Percentiles rank a stretch among this genome's conserved stretches.
Conservation (phyloP, 2,888 invertebrate genomes). For the Xylota segnis region DNA sequence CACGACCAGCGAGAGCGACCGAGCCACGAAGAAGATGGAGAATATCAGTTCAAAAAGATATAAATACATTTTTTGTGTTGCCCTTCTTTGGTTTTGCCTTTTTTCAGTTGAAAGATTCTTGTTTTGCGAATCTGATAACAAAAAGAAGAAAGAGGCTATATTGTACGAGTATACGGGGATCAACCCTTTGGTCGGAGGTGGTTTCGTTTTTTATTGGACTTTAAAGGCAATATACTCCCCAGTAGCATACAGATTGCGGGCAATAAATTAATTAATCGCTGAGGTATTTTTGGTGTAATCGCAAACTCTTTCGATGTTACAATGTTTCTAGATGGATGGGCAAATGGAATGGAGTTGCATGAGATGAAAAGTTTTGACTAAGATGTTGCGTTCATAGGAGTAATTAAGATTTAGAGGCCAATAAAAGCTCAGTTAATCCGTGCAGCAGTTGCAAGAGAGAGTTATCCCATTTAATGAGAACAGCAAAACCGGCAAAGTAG, state of each 20-base stretch:
- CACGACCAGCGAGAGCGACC: slow-evolving; percentile 21
- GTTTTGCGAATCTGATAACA: slow-evolving; percentile 71
- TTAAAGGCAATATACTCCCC: slow-evolving; percentile 62
- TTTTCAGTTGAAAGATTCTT: slow-evolving; percentile 64
- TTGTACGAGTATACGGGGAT: slow-evolving; percentile 48
- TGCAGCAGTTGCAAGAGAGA: slow-evolving; percentile 48
- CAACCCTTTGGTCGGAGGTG: slow-evolving; percentile 59
- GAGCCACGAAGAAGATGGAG: slow-evolving; percentile 24
- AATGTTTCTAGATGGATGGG: slow-evolving; percentile 52
- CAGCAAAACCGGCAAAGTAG: neutral
- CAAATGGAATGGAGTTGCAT: slow-evolving; percentile 6
- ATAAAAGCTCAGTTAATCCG: slow-evolving; percentile 68
- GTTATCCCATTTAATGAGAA: slow-evolving; percentile 32
- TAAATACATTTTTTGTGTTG: slow-evolving; percentile 55
- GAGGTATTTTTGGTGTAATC: slow-evolving; percentile 59
- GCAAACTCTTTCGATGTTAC: slow-evolving; percentile 52
- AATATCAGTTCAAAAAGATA: slow-evolving; percentile 64
- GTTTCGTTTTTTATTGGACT: slow-evolving; percentile 55
- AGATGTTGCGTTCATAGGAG: slow-evolving; percentile 39
- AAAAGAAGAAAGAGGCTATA: slow-evolving; percentile 22
- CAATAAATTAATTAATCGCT: slow-evolving; percentile 74
- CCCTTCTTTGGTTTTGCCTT: slow-evolving; percentile 30
- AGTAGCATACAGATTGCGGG: slow-evolving; percentile 66
- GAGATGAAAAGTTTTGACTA: slow-evolving; percentile 53
- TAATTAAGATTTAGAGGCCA: slow-evolving; percentile 65